phyloP scores from a whole-genome alignment of 2,888 invertebrate genomes.

The Hedya salicella region DNA sequence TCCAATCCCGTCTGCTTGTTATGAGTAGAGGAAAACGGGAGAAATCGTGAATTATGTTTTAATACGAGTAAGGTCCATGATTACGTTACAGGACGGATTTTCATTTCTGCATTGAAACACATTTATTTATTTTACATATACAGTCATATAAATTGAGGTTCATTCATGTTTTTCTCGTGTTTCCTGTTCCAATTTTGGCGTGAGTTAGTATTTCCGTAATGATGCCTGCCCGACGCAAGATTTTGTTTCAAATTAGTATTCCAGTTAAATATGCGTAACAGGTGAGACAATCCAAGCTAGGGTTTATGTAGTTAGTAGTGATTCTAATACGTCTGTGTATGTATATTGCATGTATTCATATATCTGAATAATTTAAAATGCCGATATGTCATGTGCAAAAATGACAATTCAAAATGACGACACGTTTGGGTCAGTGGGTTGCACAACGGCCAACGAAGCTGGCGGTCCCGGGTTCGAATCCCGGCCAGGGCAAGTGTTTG shows the following conservation, averaged over 20 bases:
- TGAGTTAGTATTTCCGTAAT: slow-evolving; percentile 28
- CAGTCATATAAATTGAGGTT: slow-evolving; percentile 16
- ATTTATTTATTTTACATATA: slow-evolving; percentile 30
- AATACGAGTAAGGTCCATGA: neutral
- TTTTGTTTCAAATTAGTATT: neutral
- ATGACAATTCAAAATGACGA: too few relatives aligned
- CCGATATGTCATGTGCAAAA: too few relatives aligned
- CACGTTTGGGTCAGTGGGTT: too few relatives aligned
- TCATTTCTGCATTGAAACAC: neutral
- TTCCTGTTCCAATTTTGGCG: slow-evolving; percentile 22
- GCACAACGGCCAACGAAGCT: too few relatives aligned
- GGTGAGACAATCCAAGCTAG: too few relatives aligned
- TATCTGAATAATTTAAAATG: too few relatives aligned
- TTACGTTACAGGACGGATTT: slow-evolving; percentile 5
- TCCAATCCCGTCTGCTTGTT: slow-evolving; percentile 4
- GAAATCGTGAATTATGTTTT: slow-evolving; percentile 3
- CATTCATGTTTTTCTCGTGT: slow-evolving; percentile 29
- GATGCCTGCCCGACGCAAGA: slow-evolving; percentile 2
- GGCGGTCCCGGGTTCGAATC: too few relatives aligned
- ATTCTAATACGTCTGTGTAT: too few relatives aligned
- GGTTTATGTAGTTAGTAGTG: too few relatives aligned
- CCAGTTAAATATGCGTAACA: neutral
- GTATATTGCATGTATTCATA: too few relatives aligned
- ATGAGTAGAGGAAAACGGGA: neutral
- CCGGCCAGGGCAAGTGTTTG: too few relatives aligned